Conservation (phyloP, 2,113 vertebrate genomes). For the Varanus komodoensis region DNA sequence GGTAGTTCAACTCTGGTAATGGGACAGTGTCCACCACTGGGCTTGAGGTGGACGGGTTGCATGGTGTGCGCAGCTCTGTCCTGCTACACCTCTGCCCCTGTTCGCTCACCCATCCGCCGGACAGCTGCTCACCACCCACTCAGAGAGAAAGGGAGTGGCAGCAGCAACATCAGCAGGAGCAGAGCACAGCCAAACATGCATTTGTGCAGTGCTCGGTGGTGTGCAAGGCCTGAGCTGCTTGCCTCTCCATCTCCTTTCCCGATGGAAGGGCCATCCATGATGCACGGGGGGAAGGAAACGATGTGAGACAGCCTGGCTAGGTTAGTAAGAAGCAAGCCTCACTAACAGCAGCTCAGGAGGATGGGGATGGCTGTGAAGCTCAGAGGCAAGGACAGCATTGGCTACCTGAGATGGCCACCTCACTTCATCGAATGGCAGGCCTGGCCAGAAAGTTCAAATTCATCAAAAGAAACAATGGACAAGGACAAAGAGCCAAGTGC, state of each 20-base stretch:
- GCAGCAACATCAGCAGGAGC: background rate
- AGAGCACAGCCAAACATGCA: background rate
- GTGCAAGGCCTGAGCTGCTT: background rate
- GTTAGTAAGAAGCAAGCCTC: background rate
- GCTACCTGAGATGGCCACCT: background rate
- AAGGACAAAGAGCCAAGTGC: background rate
- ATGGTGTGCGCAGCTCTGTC: background rate
- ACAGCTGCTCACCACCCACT: background rate
- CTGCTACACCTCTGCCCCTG: background rate
- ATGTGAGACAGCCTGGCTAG: background rate
- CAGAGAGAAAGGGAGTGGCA: background rate
- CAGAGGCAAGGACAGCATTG: background rate
- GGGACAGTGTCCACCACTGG: background rate
- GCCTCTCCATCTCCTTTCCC: background rate
- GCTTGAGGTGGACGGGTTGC: background rate
- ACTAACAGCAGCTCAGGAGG: background rate
- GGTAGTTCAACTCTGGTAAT: background rate
- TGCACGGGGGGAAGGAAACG: background rate
- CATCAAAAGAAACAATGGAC: background rate
- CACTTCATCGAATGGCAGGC: background rate
- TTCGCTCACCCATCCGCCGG: background rate
- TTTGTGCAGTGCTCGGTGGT: background rate
- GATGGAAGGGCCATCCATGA: too few species aligned
- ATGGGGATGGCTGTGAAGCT: background rate
- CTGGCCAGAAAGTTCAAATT: background rate